A percentile compares a stretch with the other conserved stretches of the same genome.
Conservation (phyloP, 2,113 vertebrate genomes). For the Eulemur rufifrons region DNA sequence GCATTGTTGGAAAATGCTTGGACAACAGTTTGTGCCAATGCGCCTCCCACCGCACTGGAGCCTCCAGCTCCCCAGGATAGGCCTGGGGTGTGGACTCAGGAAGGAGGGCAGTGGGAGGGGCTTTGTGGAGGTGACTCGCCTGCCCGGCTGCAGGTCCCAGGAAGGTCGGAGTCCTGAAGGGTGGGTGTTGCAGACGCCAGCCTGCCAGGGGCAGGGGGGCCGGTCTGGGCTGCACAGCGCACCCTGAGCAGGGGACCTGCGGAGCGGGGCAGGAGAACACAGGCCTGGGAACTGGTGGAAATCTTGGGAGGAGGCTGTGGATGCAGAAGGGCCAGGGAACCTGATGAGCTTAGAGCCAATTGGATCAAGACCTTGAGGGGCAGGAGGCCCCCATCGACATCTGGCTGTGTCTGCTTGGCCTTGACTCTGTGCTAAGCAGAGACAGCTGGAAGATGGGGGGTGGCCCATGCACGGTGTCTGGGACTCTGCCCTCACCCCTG, state of each 20-base stretch:
- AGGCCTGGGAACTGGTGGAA: neutral
- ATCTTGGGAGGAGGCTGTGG: neutral
- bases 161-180: neutral
- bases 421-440: neutral
- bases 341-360: no score
- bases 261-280: neutral
- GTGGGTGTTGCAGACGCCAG: neutral
- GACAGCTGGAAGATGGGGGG: fast-evolving
- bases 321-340: neutral
- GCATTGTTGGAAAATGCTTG: neutral
- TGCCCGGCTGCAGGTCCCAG: neutral
- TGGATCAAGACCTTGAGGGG: fast-evolving
- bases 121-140: neutral
- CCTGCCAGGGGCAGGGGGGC: fast-evolving
- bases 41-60: neutral
- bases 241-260: neutral
- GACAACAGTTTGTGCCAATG: neutral
- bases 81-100: neutral
- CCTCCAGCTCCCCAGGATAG: neutral
- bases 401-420: neutral
- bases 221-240: neutral
- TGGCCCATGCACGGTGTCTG: no score
- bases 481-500: neutral
- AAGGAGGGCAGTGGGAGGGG: neutral
- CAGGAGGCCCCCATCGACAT: neutral